Evolutionary conservation across 2,113 vertebrate species (phyloP).

Genomic region (Alaudala cheleensis): DNA sequence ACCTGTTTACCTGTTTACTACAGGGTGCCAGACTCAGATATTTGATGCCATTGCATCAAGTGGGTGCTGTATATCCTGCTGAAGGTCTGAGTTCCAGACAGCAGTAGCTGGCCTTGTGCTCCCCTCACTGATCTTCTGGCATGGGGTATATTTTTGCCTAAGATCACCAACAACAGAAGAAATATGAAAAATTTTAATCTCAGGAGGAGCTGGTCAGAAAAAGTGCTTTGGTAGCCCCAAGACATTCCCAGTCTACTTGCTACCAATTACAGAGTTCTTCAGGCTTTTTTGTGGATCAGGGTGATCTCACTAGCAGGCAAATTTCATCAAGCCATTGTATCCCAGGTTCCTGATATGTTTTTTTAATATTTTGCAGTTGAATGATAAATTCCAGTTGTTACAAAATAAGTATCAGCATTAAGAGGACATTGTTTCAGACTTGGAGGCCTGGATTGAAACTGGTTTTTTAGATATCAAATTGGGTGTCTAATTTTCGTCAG

Average conservation of each 20-base stretch:
- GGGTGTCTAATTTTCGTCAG: not conserved
- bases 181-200: not conserved
- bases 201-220: not conserved
- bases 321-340: not conserved
- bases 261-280: not conserved
- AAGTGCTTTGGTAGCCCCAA: not conserved
- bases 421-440: not conserved
- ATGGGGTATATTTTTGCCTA: rapidly evolving
- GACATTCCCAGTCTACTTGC: not conserved
- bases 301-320: not conserved
- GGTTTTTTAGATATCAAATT: not conserved
- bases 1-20: not conserved
- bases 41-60: not conserved
- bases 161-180: not conserved
- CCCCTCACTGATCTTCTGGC: not conserved
- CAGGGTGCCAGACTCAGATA: not conserved
- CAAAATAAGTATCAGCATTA: not conserved
- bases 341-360: not conserved
- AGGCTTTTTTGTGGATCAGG: not conserved
- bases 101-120: not conserved
- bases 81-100: not conserved
- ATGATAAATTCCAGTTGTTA: not conserved
- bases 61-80: not conserved
- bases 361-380: not conserved
- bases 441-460: not conserved